Evolutionary conservation across 2,888 invertebrate species (phyloP).

Genomic region (Acleris literana): DNA sequence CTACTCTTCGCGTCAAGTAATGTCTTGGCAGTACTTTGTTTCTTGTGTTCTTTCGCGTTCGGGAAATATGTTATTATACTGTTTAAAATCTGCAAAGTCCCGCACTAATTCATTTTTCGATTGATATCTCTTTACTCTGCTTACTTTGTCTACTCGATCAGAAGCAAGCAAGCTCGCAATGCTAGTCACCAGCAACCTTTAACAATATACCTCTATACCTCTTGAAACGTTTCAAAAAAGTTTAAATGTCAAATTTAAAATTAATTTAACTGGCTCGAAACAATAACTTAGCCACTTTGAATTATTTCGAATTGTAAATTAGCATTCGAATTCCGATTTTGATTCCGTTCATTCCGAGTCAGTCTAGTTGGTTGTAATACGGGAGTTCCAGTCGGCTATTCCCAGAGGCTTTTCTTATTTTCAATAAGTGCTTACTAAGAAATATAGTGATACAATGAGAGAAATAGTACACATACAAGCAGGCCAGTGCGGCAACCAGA

Average conservation of each 20-base stretch:
- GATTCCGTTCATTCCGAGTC: constrained; percentile 59
- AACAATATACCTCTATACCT: too few relatives aligned
- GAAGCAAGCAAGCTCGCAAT: too few relatives aligned
- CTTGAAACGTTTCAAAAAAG: not conserved
- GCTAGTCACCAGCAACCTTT: too few relatives aligned
- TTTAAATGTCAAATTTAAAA: not conserved
- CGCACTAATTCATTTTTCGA: too few relatives aligned
- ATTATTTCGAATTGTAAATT: constrained; percentile 1
- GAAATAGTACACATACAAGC: constrained; percentile 92
- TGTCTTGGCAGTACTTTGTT: too few relatives aligned
- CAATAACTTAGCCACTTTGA: not conserved
- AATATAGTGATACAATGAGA: constrained; percentile 82
- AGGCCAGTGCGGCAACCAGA: constrained; percentile 88
- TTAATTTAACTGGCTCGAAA: not conserved
- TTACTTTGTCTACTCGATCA: too few relatives aligned
- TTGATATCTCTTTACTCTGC: too few relatives aligned
- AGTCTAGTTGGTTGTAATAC: constrained; percentile 60
- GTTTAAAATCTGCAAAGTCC: too few relatives aligned
- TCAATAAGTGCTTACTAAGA: constrained; percentile 43
- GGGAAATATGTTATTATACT: too few relatives aligned
- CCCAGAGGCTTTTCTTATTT: constrained; percentile 24
- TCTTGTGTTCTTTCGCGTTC: too few relatives aligned
- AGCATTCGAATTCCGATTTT: constrained; percentile 6
- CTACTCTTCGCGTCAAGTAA: too few relatives aligned
- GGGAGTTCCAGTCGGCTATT: constrained; percentile 44